Evolutionary conservation across 2,888 invertebrate species (phyloP), one percentile per base, ranked within the genome.

Genomic region (Dryococelus australis): DNA sequence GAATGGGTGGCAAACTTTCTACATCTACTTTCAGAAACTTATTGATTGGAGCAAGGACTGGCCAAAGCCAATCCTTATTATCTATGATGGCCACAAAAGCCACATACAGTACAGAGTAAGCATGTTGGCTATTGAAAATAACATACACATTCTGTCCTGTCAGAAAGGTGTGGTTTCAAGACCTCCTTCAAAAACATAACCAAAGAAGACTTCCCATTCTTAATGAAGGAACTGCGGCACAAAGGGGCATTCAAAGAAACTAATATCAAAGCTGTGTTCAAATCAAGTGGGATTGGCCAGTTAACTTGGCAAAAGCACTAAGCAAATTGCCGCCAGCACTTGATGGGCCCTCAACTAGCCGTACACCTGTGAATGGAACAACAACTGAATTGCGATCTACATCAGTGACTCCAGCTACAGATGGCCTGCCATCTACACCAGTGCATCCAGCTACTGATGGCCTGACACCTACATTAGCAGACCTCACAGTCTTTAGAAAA

Each of bases 1-100:
- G 83, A 83, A 4, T 83, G 83, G 83, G 83, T 83, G 83, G 83
- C 83, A 83, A 83, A 83, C 83, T 0, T 83, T 83, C 43, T 83
- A 35, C 27, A 13, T 83, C 28, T 83, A 83, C 43, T 83, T 83
- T 83, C 12, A 83, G 81, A 79, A 79, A 79, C 79, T 79, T 27
- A 16, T 79, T 79, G 20, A 8, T n/a, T 79, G 79, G 79, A 83
- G 27, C 28, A 83, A 83, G 83, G 83, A 83, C 24, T 83, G 83
- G 83, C 27, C 28, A 83, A 83, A 83, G 43, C 83, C 43, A 35
- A 83, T 83, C 83, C 83, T 27, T 8, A 83, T 83, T 43, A 83
- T 83, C 27, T 83, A 83, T 83, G 83, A 83, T 83, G 83, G 27
- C 13, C 28, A 83, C 83, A 27, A 43, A 43, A 83, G 83, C 28